phyloP scores from a whole-genome alignment of 2,797 vertebrate genomes.

The Pseudomugil tenellus region DNA sequence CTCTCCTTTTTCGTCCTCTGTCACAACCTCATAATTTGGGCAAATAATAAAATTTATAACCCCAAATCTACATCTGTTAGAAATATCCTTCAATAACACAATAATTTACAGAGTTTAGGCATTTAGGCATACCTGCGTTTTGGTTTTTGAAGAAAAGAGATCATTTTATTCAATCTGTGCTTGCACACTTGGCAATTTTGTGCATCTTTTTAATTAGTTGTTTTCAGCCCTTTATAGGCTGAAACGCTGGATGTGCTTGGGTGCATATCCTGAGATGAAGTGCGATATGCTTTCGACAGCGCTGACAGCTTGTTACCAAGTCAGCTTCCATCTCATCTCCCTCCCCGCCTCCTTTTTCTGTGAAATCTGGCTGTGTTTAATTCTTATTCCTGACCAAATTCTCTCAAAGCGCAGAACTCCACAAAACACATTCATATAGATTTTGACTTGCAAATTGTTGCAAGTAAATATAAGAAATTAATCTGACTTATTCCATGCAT shows the following conservation, averaged over 20 bases:
- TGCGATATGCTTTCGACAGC: conserved; percentile 44
- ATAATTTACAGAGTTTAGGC: too few species aligned
- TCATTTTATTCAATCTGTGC: conserved; percentile 50
- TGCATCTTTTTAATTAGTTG: conserved; percentile 53
- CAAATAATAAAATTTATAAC: too few species aligned
- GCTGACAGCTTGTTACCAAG: conserved; percentile 66
- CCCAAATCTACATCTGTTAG: too few species aligned
- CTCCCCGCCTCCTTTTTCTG: conserved; percentile 50
- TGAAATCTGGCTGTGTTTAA: conserved; percentile 52
- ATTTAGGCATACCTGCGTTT: too few species aligned
- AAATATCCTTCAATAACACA: too few species aligned
- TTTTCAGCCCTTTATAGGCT: conserved; percentile 50
- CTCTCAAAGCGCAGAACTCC: conserved; percentile 16
- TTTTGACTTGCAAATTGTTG: background rate
- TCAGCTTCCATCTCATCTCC: conserved; percentile 64
- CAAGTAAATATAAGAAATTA: background rate
- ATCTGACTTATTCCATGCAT: background rate
- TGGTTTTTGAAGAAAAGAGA: background rate
- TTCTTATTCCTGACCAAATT: conserved; percentile 42
- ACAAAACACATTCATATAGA: conserved; percentile 2
- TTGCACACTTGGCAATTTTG: conserved; percentile 30
- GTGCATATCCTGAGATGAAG: conserved; percentile 24
- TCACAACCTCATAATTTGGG: too few species aligned
- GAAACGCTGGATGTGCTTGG: conserved; percentile 30
- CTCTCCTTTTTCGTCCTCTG: too few species aligned